Base-by-base conservation (phyloP, 1,140 invertebrate species). In the Saccostrea cuccullata region DNA sequence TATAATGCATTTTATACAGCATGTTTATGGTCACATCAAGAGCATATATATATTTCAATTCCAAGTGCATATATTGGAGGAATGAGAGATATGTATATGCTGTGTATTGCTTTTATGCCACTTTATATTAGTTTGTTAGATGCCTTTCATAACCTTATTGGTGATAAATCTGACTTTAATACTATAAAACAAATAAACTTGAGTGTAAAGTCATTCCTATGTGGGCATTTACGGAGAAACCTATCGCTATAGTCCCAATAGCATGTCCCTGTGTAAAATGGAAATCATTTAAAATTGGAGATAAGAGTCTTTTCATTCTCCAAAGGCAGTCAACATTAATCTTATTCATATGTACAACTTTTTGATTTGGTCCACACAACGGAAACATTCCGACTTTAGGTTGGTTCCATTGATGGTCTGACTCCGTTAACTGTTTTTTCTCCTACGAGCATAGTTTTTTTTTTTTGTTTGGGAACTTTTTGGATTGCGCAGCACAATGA, bases 131-230 rank as follows among this genome's bases (percentile, higher is more conserved):
- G 26, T 26, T 77, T 17, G 70, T 26, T 36, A 26, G 70, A 77
- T 77, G 26, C 26, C 70, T 77, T 77, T 77, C 70, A 77, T 77
- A 77, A 30, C 26, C 70, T 36, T 77, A 77, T 77, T 77, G 26
- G 70, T 77, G 26, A 77, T 77, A 77, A 77, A 77, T 77, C 70
- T 30, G 70, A 77, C 70, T 36, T 77, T 77, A 77, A 77, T 36
- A 36, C 70, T 77, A 30, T 13, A 77, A 77, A 77, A 77, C 70
- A 77, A 77, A 77, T 77, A 77, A 77, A 77, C 70, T 26, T 77
- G 60, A n/a, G 23, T 77, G 70, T 77, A 36, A 77, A 77, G 8
- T 73, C 67, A 73, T 73, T 26, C 67, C 67, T 6, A 73, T 23
- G 23, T 13, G 23, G 26, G 70, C 70, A 77, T 9, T 77, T 30